Conservation (phyloP, 2,888 invertebrate genomes). For the Dynastes tityus region DNA sequence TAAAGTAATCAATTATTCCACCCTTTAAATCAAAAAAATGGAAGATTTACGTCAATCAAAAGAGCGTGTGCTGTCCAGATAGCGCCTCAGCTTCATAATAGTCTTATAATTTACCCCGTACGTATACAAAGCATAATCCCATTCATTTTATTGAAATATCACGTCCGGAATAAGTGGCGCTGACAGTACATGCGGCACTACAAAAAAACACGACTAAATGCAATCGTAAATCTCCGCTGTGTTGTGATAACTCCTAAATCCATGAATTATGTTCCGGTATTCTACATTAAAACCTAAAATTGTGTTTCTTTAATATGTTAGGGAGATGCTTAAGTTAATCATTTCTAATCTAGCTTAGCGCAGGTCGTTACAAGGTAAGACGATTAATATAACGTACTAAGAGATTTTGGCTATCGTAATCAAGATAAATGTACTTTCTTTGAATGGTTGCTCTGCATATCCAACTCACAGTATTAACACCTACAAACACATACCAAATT, state of each 20-base stretch:
- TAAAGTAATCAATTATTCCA: too few relatives aligned
- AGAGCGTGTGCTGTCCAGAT: slow-evolving; percentile 23
- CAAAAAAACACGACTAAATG: slow-evolving; percentile 22
- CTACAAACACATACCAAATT: too few relatives aligned
- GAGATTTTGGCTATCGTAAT: background rate
- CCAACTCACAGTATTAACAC: too few relatives aligned
- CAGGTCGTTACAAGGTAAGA: background rate
- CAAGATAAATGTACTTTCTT: background rate
- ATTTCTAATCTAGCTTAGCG: background rate
- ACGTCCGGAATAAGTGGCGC: slow-evolving; percentile 10
- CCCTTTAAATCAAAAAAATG: background rate
- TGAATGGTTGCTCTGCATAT: too few relatives aligned
- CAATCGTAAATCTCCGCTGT: slow-evolving; percentile 26
- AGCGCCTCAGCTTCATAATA: slow-evolving; percentile 14
- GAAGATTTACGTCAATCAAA: slow-evolving; percentile 27
- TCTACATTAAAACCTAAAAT: slow-evolving; percentile 28
- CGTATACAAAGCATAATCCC: slow-evolving; percentile 5
- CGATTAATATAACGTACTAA: slow-evolving; percentile 15
- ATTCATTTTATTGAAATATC: slow-evolving; percentile 29
- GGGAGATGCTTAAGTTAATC: slow-evolving; percentile 11
- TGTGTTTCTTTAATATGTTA: background rate
- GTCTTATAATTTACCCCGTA: slow-evolving; percentile 18
- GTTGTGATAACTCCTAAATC: slow-evolving; percentile 32
- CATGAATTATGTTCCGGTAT: slow-evolving; percentile 19
- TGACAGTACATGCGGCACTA: slow-evolving; percentile 23